phyloP scores from a whole-genome alignment of 2,888 invertebrate genomes.

The Glaucopsyche alexis region DNA sequence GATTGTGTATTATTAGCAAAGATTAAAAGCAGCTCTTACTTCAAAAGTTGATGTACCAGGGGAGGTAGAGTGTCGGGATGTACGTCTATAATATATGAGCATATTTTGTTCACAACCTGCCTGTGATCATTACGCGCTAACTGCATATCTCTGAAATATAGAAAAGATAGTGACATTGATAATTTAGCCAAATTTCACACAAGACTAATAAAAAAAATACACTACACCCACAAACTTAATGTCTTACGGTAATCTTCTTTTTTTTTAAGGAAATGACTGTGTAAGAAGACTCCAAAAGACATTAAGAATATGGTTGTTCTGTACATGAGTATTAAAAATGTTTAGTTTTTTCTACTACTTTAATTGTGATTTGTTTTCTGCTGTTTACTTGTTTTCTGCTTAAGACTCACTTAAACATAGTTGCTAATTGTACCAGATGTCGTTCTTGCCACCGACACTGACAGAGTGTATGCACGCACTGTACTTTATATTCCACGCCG shows the following conservation, averaged over 20 bases:
- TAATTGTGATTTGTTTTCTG: no score
- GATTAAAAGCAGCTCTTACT: slow-evolving; percentile 49
- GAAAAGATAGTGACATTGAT: background rate
- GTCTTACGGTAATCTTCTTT: no score
- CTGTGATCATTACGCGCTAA: slow-evolving; percentile 80
- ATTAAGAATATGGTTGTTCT: no score
- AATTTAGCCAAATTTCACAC: no score
- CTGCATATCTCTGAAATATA: slow-evolving; percentile 77
- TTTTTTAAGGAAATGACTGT: no score
- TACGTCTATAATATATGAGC: slow-evolving; percentile 78
- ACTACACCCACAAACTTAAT: no score
- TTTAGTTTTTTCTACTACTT: no score
- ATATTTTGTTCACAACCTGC: slow-evolving; percentile 82
- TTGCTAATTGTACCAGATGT: slow-evolving; percentile 81
- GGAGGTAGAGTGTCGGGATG: slow-evolving; percentile 83
- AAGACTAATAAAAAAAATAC: no score
- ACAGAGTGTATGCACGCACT: slow-evolving; percentile 81
- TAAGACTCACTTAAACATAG: slow-evolving; percentile 82
- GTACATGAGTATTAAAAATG: no score
- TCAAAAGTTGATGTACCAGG: slow-evolving; percentile 83
- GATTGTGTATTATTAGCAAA: background rate
- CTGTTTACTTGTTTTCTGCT: background rate
- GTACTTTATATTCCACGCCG: slow-evolving; percentile 80
- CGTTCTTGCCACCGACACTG: slow-evolving; percentile 80
- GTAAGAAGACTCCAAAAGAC: no score